Evolutionary conservation across 1,140 invertebrate species (phyloP), one percentile per base, ranked within the genome.

Genomic region (Drosophila novamexicana): DNA sequence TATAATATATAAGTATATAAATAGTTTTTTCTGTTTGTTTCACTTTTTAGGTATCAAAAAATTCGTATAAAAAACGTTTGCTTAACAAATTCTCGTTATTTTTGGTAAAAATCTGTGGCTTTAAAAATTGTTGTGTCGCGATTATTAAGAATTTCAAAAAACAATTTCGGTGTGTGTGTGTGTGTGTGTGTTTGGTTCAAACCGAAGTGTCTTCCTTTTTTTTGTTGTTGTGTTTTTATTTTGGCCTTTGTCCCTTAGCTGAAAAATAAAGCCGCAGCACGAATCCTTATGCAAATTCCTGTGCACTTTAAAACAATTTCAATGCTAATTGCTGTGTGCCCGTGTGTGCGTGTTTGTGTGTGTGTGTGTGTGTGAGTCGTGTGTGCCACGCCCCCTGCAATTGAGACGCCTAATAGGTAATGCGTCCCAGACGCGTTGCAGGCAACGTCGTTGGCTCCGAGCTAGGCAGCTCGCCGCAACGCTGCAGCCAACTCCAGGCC

Each of bases 1-100:
- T 81, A 72, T 18, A 14, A 73, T 83, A 76, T 81, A 83, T 62
- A 57, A 54, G 83, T 83, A 79, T 88, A 73, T 68, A 73, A 68
- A 73, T 73, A 73, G 49, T 61, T 54, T 3, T 22, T 75, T 72
- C 42, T 79, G 37, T 71, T 80, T 50, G 47, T 42, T 64, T 44
- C 18, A 18, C 47, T 47, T 14, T 61, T 62, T 81, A 77, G 66
- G 80, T 88, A 88, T 88, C 77, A 88, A 88, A 89, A 89, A 89
- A 88, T 88, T 71, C 47, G 74, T 88, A 88, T 88, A 86, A 88
- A 88, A 82, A 89, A 84, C 66, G 57, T 74, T 82, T 77, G 76
- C 83, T 82, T 88, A 86, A 86, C 83, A 86, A 86, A 88, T 83
- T 80, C 59, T 57, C 65, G 68, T 83, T 67, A 37, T 64, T 52